Evolutionary conservation across 2,888 invertebrate genomes (phyloP).

Genomic region (Panzeria rudis): DNA sequence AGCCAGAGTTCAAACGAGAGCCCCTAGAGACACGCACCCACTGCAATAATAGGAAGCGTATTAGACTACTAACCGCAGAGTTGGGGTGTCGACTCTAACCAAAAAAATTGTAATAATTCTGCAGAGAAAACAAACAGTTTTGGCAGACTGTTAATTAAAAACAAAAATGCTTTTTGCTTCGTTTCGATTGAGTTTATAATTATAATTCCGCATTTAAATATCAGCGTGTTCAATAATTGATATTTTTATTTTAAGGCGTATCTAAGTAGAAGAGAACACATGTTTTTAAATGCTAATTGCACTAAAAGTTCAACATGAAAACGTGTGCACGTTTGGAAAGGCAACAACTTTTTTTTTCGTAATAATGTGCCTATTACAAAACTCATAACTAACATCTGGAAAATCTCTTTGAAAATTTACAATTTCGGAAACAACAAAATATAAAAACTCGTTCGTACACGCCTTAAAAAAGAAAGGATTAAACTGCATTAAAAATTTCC

Average conservation of each 20-base stretch:
- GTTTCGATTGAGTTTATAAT: too few relatives aligned
- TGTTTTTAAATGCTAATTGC: constrained; percentile 39
- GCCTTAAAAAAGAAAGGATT: constrained; percentile 18
- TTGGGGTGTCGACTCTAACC: too few relatives aligned
- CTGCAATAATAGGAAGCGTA: too few relatives aligned
- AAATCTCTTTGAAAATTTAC: constrained; percentile 4
- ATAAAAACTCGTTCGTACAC: background rate
- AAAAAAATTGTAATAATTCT: too few relatives aligned
- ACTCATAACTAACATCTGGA: constrained; percentile 46
- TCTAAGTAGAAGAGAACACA: background rate
- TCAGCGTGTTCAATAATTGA: background rate
- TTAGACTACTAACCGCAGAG: too few relatives aligned
- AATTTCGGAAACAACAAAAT: background rate
- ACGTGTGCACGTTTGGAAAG: constrained; percentile 21
- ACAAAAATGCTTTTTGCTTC: too few relatives aligned
- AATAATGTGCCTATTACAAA: background rate
- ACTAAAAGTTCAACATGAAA: constrained; percentile 32
- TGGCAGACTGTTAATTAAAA: too few relatives aligned
- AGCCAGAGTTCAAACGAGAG: too few relatives aligned
- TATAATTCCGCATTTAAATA: too few relatives aligned
- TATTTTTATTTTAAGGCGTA: constrained; percentile 7
- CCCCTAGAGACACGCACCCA: too few relatives aligned
- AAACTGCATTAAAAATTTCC: constrained; percentile 54
- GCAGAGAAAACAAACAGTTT: too few relatives aligned
- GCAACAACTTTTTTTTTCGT: constrained; percentile 2